phyloP scores from a whole-genome alignment of 2,797 vertebrate genomes.

The Sparidentex hasta region DNA sequence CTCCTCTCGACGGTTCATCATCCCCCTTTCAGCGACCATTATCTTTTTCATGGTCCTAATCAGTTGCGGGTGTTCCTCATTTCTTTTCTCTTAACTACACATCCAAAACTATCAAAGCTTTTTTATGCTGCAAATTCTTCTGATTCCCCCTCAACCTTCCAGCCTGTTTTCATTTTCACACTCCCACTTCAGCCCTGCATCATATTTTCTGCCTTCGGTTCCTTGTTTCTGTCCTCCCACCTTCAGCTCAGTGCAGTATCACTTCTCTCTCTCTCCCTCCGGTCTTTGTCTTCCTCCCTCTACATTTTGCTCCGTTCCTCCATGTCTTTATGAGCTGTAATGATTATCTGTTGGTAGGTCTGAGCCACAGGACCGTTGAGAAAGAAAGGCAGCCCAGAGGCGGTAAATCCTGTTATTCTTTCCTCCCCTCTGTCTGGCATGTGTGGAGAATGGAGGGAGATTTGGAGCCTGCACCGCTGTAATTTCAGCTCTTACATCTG shows the following conservation, averaged over 20 bases:
- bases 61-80: background rate
- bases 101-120: background rate
- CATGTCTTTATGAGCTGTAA: constrained; percentile 64
- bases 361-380: constrained; percentile 41
- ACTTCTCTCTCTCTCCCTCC: constrained; percentile 23
- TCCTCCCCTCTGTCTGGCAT: constrained; percentile 78
- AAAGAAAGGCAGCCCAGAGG: constrained; percentile 52
- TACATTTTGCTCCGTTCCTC: constrained; percentile 34
- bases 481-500: constrained; percentile 71
- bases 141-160: constrained; percentile 9
- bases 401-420: constrained; percentile 77
- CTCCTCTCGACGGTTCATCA: constrained; percentile 5
- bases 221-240: constrained; percentile 33
- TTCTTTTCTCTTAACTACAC: constrained; percentile 18
- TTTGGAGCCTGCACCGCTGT: constrained; percentile 67
- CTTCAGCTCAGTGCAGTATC: constrained; percentile 31
- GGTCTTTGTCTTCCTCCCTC: constrained; percentile 40
- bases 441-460: constrained; percentile 76
- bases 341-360: constrained; percentile 65
- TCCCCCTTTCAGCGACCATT: background rate
- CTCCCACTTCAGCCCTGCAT: constrained; percentile 29
- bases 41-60: constrained; percentile 12
- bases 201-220: constrained; percentile 14
- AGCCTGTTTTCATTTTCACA: constrained; percentile 31
- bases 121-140: constrained; percentile 9